Evolutionary conservation across 2,888 invertebrate species (phyloP).

Genomic region (Drosophila histrio): DNA sequence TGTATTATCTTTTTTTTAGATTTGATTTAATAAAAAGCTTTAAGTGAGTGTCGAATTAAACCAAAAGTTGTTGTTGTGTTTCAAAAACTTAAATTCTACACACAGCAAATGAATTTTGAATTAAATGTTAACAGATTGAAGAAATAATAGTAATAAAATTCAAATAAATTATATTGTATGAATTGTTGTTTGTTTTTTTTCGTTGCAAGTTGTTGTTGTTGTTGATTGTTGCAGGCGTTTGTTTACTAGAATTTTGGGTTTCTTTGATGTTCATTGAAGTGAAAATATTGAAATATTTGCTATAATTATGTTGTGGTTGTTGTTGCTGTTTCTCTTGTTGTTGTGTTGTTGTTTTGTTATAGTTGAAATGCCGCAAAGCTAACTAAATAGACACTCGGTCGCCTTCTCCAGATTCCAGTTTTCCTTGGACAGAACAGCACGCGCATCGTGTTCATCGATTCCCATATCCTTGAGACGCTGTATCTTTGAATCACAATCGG

Average conservation of each 20-base stretch:
- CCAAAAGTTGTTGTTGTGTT: not conserved
- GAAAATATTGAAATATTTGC: not conserved
- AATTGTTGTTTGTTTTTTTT: not conserved
- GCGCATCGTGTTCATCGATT: slow-evolving; percentile 93
- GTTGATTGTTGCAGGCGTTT: slow-evolving; percentile 5
- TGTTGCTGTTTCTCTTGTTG: slow-evolving; percentile 11
- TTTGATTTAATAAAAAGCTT: too few species aligned
- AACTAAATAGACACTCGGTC: slow-evolving; percentile 94
- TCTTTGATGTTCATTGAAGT: slow-evolving; percentile 16
- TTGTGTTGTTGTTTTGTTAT: slow-evolving; percentile 6
- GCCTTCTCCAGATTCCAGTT: slow-evolving; percentile 97
- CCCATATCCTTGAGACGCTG: slow-evolving; percentile 97
- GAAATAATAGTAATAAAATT: slow-evolving; percentile 14
- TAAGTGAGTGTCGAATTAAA: slow-evolving; percentile 13
- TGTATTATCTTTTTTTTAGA: too few species aligned
- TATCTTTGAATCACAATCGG: slow-evolving; percentile 94
- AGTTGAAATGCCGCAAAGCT: slow-evolving; percentile 85
- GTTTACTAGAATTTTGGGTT: slow-evolving; percentile 10
- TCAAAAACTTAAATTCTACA: slow-evolving; percentile 5
- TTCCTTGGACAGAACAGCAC: slow-evolving; percentile 95
- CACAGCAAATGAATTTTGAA: slow-evolving; percentile 41
- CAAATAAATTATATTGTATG: slow-evolving; percentile 30
- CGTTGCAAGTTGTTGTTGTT: slow-evolving; percentile 9
- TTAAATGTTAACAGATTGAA: slow-evolving; percentile 12
- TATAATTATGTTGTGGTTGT: slow-evolving; percentile 17